phyloP scores from a whole-genome alignment of 2,888 invertebrate species.

The Tipula confusa region DNA sequence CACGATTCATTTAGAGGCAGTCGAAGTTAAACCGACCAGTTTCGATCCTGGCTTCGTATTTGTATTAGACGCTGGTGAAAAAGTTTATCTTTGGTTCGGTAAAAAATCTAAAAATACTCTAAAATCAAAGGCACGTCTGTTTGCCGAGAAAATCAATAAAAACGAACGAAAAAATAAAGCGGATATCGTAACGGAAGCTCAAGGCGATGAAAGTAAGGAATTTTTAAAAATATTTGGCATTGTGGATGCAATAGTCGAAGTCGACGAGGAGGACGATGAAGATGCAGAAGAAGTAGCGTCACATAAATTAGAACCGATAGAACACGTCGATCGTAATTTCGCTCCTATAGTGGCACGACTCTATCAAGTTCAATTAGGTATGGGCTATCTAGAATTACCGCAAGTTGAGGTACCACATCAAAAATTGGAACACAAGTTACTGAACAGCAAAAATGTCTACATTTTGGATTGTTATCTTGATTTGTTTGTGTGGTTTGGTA shows the following conservation, averaged over 20 bases:
- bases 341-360: conserved; percentile 59
- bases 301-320: conserved; percentile 48
- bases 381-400: conserved; percentile 97
- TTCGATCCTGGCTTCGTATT: conserved; percentile 91
- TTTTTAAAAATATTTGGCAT: conserved; percentile 77
- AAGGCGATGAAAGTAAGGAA: conserved; percentile 75
- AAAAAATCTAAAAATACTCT: conserved; percentile 79
- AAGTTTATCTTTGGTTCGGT: conserved; percentile 83
- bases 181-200: conserved; percentile 78
- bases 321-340: conserved; percentile 44
- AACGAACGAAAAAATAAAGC: conserved; percentile 95
- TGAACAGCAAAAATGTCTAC: conserved; percentile 91
- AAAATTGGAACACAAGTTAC: conserved; percentile 68
- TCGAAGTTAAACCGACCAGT: conserved; percentile 63
- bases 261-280: conserved; percentile 44
- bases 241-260: conserved; percentile 41
- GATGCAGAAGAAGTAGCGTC: conserved; percentile 49
- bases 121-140: conserved; percentile 68
- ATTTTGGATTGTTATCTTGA: conserved; percentile 92
- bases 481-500: conserved; percentile 97
- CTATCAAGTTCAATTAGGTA: conserved; percentile 94
- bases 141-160: conserved; percentile 98
- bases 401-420: conserved; percentile 78
- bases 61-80: conserved; percentile 79
- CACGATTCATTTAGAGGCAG: conserved; percentile 85